phyloP scores from a whole-genome alignment of 2,113 vertebrate genomes.

The Hippocampus guttulatus region DNA sequence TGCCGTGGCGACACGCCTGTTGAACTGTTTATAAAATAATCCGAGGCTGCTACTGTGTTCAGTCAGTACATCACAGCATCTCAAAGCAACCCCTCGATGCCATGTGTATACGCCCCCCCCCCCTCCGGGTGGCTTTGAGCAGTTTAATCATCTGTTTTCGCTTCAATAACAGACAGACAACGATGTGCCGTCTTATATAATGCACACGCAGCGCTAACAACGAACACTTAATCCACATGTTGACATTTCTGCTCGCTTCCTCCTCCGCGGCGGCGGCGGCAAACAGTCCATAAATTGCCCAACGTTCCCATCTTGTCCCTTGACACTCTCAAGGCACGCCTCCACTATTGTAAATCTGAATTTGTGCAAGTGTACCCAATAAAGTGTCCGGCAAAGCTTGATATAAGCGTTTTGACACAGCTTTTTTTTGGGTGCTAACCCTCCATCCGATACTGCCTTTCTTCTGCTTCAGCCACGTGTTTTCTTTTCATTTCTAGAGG shows the following conservation, averaged over 20 bases:
- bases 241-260: background rate
- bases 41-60: background rate
- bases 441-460: background rate
- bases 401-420: background rate
- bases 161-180: background rate
- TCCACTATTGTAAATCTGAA: slow-evolving; percentile 4
- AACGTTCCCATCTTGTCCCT: background rate
- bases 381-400: background rate
- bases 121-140: background rate
- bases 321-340: background rate
- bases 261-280: background rate
- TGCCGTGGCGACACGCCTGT: background rate
- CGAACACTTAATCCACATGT: background rate
- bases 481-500: slow-evolving; percentile 49
- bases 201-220: background rate
- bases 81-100: background rate
- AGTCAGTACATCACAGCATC: background rate
- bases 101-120: background rate
- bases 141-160: background rate
- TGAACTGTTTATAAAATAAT: background rate
- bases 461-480: slow-evolving; percentile 21
- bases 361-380: slow-evolving; percentile 3
- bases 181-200: background rate
- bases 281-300: slow-evolving; percentile 1
- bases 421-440: background rate